Percentiles rank a stretch among this genome's conserved stretches.
Evolutionary conservation across 2,797 vertebrate species (phyloP).

Genomic region (Gymnocypris eckloni): DNA sequence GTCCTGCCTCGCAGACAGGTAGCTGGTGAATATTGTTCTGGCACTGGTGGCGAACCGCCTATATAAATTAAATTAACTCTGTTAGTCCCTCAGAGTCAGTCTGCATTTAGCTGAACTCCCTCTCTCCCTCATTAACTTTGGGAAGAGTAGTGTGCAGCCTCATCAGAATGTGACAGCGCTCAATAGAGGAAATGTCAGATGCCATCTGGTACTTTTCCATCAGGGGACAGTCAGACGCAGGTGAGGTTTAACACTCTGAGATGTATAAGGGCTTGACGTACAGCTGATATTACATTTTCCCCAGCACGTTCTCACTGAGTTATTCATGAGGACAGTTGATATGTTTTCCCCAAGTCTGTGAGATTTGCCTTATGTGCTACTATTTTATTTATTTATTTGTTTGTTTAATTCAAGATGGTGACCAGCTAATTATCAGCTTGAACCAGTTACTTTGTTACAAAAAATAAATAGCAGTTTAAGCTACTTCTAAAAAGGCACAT

Average conservation of each 20-base stretch:
- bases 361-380: not conserved
- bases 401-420: not conserved
- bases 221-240: conserved; percentile 51
- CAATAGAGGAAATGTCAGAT: conserved; percentile 59
- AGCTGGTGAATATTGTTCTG: conserved; percentile 44
- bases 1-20: conserved; percentile 52
- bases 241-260: conserved; percentile 55
- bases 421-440: not conserved
- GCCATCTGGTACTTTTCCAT: conserved; percentile 61
- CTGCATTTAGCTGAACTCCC: conserved; percentile 58
- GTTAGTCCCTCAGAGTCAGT: conserved; percentile 57
- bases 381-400: not conserved
- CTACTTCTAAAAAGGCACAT: conserved; percentile 9
- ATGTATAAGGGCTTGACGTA: conserved; percentile 48
- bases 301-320: not conserved
- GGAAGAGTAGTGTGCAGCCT: conserved; percentile 34
- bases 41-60: conserved; percentile 54
- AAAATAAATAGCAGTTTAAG: not conserved
- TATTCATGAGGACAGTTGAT: conserved; percentile 27
- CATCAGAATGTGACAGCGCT: conserved; percentile 55
- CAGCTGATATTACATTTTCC: conserved; percentile 22
- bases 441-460: not conserved
- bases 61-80: conserved; percentile 67
- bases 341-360: not conserved
- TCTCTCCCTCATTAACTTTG: conserved; percentile 64